These are phyloP conservation scores for Benthochromis sp. DNA, from an alignment of 2,113 vertebrate genomes.

Conservation along the genomic window DNA sequence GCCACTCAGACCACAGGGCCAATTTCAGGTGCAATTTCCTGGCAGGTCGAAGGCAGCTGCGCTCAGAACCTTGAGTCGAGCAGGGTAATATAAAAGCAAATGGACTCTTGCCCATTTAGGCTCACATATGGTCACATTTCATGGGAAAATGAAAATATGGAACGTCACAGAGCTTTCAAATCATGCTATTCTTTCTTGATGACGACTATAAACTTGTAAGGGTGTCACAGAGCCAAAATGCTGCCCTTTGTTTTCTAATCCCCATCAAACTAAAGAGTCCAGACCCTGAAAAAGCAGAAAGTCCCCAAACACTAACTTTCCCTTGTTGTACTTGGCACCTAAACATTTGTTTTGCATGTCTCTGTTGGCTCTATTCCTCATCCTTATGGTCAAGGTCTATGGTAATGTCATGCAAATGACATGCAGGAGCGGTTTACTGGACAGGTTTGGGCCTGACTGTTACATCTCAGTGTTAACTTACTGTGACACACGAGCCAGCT, in stretches of 20 bases:
- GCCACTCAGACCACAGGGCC: slow-evolving; percentile 40
- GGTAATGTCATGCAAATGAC: slow-evolving; percentile 49
- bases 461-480: slow-evolving; percentile 32
- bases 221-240: background rate
- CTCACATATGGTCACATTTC: slow-evolving; percentile 17
- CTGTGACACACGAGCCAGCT: slow-evolving; percentile 10
- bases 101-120: slow-evolving; percentile 9
- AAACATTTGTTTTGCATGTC: slow-evolving; percentile 14
- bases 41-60: slow-evolving; percentile 42
- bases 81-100: slow-evolving; percentile 26
- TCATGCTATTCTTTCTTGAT: background rate
- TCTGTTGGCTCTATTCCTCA: background rate
- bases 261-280: background rate
- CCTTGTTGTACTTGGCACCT: slow-evolving; percentile 31
- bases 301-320: background rate
- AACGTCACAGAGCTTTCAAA: background rate
- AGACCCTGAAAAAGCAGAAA: background rate
- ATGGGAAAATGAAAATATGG: slow-evolving; percentile 4
- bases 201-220: background rate
- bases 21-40: slow-evolving; percentile 62
- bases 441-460: slow-evolving; percentile 16
- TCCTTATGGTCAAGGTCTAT: background rate
- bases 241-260: background rate
- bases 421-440: slow-evolving; percentile 3
- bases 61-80: slow-evolving; percentile 8